Conservation (phyloP, 2,888 invertebrate genomes). For the Steinernema carpocapsae region DNA sequence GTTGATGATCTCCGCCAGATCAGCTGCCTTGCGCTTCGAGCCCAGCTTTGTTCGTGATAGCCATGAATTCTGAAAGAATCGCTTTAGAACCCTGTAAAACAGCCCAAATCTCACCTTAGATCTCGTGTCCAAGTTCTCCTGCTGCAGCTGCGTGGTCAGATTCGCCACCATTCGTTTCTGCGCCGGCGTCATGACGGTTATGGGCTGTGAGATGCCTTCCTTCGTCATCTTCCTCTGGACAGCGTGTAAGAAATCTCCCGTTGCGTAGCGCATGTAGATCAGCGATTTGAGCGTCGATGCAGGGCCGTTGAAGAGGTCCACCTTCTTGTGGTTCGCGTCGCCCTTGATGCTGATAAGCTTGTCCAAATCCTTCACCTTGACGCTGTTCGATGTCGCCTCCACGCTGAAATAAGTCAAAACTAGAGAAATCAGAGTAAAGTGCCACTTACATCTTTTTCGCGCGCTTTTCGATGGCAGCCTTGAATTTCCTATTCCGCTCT, state of each 20-base stretch:
- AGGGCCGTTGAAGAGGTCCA: constrained; percentile 1
- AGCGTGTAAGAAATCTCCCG: constrained; percentile 8
- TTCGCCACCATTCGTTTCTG: constrained; percentile 17
- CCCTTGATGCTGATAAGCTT: neutral
- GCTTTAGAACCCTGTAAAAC: neutral
- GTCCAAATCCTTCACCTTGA: constrained; percentile 6
- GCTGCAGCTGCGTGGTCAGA: neutral
- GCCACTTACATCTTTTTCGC: constrained; percentile 8
- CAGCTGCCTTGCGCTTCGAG: neutral
- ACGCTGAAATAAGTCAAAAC: neutral
- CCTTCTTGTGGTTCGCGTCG: constrained; percentile 2
- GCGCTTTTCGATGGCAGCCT: neutral
- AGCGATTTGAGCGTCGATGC: neutral
- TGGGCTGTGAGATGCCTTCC: constrained; percentile 1
- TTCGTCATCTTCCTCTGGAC: constrained; percentile 11
- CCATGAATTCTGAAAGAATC: neutral
- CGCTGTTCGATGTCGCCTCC: constrained; percentile 44
- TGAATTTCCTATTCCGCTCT: neutral
- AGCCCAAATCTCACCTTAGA: neutral
- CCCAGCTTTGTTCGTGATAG: neutral
- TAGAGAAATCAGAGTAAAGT: neutral
- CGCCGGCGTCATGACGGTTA: constrained; percentile 5
- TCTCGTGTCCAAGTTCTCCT: neutral
- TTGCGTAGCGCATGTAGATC: constrained; percentile 15
- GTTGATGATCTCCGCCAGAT: too few relatives aligned